Evolutionary conservation across 2,888 invertebrate species (phyloP), one percentile per base, ranked within the genome.

Genomic region (Philopedon plagiatum): DNA sequence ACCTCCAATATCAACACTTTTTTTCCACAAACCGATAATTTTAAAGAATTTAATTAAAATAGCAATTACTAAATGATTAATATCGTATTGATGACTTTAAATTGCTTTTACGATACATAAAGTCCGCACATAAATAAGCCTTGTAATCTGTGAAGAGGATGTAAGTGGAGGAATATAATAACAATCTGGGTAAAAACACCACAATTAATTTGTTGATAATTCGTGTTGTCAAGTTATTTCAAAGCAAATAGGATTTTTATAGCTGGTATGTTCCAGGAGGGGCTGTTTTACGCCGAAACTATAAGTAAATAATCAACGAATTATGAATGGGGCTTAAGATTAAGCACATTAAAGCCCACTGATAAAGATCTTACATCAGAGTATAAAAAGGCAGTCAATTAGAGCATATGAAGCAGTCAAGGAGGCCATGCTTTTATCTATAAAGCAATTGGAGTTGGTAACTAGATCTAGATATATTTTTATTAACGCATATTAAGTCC

Each of bases 91-190:
- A 46, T 46, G 9, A 2, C 19, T 46, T 41, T 39, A 44, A 60
- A 60, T 60, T 44, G 41, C 60, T 26, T 39, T 18, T 32, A 13
- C 32, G 29, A 19, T 56, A 56, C 29, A 56, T 56, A 56, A 56
- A 56, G 5, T 56, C 9, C 9, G 13, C 44, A 21, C 44, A 46
- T 46, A 46, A 46, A 46, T 46, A 46, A 19, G 21, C 44, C 19
- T 21, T 41, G n/a, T 46, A 21, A 46, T 46, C 44, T 19, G 9
- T 19, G 15, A 5, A 11, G 21, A 46, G 44, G 44, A 21, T 46
- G 44, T 21, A 21, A 19, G 44, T 21, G 44, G 44, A 21, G 15
- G 44, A 21, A 46, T 21, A 46, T 46, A 21, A 46, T 46, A 46
- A 46, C 44, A 46, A 21, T 21, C 9, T 21, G 8, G 19, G 44